Base-by-base conservation (phyloP, 1,140 invertebrate genomes). In the Ceratosolen fusciceps region DNA sequence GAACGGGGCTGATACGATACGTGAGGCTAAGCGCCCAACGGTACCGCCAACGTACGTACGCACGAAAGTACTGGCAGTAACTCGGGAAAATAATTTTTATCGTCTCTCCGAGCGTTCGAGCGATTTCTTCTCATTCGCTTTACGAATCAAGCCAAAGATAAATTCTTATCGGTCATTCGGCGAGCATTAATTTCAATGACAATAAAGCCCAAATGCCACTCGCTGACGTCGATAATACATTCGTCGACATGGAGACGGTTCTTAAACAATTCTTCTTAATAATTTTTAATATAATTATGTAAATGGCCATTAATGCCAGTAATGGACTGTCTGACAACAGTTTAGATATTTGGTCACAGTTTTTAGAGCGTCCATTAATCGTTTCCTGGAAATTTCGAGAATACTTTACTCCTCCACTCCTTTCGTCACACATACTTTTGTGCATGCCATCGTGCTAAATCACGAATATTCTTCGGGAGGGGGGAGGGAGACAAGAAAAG, bases 361-460 rank as follows among this genome's bases (percentile, higher is more conserved):
- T 37, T 65, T 65, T 31, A 65, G 31, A 65, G 31, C 19, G 37
- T 37, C 19, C 31, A 65, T 65, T 65, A 37, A 65, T 37, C 60
- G 60, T 31, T 65, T 65, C 60, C 60, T 65, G 34, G 60, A 65
- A 65, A 37, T 65, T n/a, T 65, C 60, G 37, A 65, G 60, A 65
- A 65, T 37, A 65, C 37, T 65, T 37, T n/a, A 65, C 34, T 65
- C 31, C 60, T 65, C 60, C 12, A n/a, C 60, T 65, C 31, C 60
- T 65, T 65, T 31, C 60, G 60, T 65, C 31, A 65, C 16, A 37
- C 60, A 65, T 7, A 37, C 60, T 65, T 65, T 37, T 37, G 60
- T 65, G 60, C 60, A 65, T 65, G 19, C 60, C 34, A n/a, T 65
- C 60, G 14, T 37, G 34, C 34, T 65, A 65, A 60, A 60, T 60